These are phyloP conservation scores for Baryphthengus martii DNA, from an alignment of 2,113 vertebrate species.

Conservation along the genomic window DNA sequence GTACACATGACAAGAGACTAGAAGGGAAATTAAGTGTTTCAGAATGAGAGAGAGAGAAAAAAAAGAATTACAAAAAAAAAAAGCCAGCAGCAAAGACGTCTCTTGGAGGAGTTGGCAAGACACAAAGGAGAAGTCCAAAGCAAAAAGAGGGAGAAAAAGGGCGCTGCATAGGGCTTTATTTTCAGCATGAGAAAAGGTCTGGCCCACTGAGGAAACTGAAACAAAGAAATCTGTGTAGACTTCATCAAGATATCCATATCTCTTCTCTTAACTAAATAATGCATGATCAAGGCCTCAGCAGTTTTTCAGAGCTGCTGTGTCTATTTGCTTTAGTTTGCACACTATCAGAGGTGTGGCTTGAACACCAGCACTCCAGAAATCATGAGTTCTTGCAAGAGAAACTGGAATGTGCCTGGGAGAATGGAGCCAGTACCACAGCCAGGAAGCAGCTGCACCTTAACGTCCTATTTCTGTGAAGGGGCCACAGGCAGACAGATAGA, in stretches of 20 bases:
- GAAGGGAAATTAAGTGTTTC: background rate
- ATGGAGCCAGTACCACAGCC: background rate
- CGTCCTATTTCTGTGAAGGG: background rate
- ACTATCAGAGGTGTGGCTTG: background rate
- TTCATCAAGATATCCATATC: background rate
- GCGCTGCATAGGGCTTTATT: background rate
- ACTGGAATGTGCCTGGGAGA: background rate
- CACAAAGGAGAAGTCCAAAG: background rate
- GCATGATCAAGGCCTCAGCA: background rate
- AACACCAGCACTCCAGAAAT: background rate
- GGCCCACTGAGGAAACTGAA: background rate
- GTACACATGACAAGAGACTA: background rate
- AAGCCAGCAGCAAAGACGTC: background rate
- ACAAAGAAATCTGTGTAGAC: background rate
- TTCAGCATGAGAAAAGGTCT: background rate
- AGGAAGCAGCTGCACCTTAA: background rate
- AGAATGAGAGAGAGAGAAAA: background rate
- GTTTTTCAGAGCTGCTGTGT: background rate
- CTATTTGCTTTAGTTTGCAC: background rate
- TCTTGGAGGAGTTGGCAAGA: background rate
- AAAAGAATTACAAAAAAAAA: background rate
- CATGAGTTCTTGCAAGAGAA: background rate
- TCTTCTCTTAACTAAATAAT: background rate
- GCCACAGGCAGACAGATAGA: background rate
- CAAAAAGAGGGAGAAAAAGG: background rate